Base-by-base conservation (phyloP, 2,888 invertebrate species). In the Oligia strigilis region DNA sequence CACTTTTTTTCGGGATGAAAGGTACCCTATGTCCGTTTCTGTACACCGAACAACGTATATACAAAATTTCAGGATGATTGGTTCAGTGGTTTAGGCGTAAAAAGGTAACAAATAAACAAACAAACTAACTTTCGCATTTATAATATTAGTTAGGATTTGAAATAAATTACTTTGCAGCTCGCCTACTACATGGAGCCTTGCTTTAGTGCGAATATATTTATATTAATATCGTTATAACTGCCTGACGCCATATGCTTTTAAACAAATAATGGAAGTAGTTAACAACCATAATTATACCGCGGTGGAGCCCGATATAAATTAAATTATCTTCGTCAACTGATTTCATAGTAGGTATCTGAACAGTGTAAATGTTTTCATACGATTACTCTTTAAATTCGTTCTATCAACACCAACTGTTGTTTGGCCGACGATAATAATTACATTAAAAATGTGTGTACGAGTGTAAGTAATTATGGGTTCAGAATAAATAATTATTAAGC, bases 301-400 rank as follows among this genome's bases (percentile, higher is more conserved):
- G 9, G 36, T 69, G 4, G 23, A 55, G 1, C 52, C 46, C 55
- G 43, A 74, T 75, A 75, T 55, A 64, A 67, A 77, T 77, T 46
- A 66, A 84, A 82, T 72, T 70, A 73, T 62, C 36, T 70, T 82
- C 55, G 86, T 75, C 52, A 82, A 78, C 86, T 82, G 72, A 85
- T 84, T 85, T 65, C 9, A 67, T 60, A 72, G 55, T 40, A 40
- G 40, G 40, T 40, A 67, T 60, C 62, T 11, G 43, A 46, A 65
- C 74, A 62, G 46, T 66, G 52, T 43, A 60, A 71, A 82, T 46
- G 58, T 29, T 29, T 69, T 69, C 62, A 82, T 66, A 77, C 66
- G 49, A 82, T 77, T 58, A 77, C 77, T 77, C 71, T 82, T 82
- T 82, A 73, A 73, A 62, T 71, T 77, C 55, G 71, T 74, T 67